phyloP scores from a whole-genome alignment of 2,888 invertebrate species.

The Seira musarum region DNA sequence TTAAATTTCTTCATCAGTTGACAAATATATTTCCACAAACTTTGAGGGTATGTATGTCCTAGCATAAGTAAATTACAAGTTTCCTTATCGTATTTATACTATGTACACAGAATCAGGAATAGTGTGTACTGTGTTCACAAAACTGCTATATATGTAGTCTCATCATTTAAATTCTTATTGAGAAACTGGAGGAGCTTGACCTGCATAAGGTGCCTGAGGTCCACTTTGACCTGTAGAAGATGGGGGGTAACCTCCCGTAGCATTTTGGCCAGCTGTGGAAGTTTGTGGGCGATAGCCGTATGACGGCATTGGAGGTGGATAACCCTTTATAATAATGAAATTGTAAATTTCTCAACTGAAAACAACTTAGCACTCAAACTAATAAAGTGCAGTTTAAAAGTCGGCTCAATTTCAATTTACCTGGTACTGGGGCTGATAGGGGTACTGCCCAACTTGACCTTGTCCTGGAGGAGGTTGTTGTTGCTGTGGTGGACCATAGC shows the following conservation, averaged over 20 bases:
- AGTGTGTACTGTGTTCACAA: too few species aligned
- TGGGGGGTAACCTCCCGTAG: slow-evolving; percentile 53
- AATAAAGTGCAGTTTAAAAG: background rate
- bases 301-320: slow-evolving; percentile 63
- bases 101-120: too few species aligned
- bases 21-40: too few species aligned
- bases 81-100: too few species aligned
- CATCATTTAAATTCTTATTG: too few species aligned
- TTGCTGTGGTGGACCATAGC: slow-evolving; percentile 72
- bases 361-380: background rate
- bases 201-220: slow-evolving; percentile 56
- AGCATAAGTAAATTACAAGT: too few species aligned
- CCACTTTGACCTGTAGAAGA: slow-evolving; percentile 48
- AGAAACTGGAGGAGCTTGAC: slow-evolving; percentile 50
- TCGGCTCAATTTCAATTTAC: slow-evolving; percentile 16
- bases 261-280: slow-evolving; percentile 49
- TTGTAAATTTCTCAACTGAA: background rate
- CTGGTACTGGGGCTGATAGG: slow-evolving; percentile 75
- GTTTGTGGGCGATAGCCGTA: slow-evolving; percentile 62
- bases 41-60: too few species aligned
- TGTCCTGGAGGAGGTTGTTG: slow-evolving; percentile 67
- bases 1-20: too few species aligned
- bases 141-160: too few species aligned
- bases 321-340: slow-evolving; percentile 55
- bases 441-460: slow-evolving; percentile 67